These are phyloP conservation scores for Lacerta bilineata DNA, from an alignment of 2,797 vertebrate genomes.

Conservation along the genomic window DNA sequence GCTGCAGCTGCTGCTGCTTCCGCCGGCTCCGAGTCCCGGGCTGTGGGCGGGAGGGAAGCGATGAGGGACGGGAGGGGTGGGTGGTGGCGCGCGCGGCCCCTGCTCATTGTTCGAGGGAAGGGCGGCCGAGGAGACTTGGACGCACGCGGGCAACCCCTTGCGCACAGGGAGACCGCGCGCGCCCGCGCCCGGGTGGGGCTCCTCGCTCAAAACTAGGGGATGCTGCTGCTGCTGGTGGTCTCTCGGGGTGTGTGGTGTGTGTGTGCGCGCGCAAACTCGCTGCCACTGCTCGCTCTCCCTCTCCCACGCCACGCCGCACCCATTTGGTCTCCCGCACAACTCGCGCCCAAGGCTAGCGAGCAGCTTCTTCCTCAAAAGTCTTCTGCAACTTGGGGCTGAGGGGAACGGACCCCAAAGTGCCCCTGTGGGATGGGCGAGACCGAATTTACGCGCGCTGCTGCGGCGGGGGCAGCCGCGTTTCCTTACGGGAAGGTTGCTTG, in stretches of 20 bases:
- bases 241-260: too few relatives aligned
- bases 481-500: not conserved
- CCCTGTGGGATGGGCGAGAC: not conserved
- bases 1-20: not conserved
- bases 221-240: too few relatives aligned
- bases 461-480: not conserved
- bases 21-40: conserved; percentile 1
- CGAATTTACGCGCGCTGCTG: too few relatives aligned
- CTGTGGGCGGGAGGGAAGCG: not conserved
- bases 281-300: not conserved
- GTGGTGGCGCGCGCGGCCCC: conserved; percentile 43
- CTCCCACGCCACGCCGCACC: not conserved
- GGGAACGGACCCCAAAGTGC: not conserved
- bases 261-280: too few relatives aligned
- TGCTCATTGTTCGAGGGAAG: conserved; percentile 72
- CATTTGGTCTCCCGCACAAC: not conserved
- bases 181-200: not conserved
- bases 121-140: conserved; percentile 17
- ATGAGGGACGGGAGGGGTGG: not conserved
- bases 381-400: not conserved
- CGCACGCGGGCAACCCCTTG: not conserved
- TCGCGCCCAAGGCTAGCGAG: not conserved
- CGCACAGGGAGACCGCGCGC: conserved; percentile 15
- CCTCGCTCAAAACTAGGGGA: not conserved
- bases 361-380: not conserved